Percentiles rank a stretch among this genome's conserved stretches.
Conservation (phyloP, 2,888 invertebrate species). For the Psylliodes chrysocephalus region DNA sequence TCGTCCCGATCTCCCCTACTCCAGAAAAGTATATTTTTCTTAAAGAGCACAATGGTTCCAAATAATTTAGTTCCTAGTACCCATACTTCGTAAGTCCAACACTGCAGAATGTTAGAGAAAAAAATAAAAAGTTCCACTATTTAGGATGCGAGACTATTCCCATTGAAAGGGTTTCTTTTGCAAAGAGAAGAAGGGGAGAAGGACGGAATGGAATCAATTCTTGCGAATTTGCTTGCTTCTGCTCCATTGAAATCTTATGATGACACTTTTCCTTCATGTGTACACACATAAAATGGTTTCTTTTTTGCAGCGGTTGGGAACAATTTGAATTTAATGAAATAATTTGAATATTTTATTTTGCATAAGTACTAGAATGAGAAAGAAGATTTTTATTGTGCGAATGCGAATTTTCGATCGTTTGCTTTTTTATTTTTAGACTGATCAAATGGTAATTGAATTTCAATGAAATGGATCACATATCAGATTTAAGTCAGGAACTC, state of each 20-base stretch:
- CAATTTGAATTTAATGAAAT: constrained; percentile 16
- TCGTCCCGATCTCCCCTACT: too few relatives aligned
- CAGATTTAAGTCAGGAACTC: too few relatives aligned
- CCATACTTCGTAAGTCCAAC: too few relatives aligned
- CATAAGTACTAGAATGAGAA: too few relatives aligned
- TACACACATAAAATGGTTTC: constrained; percentile 7
- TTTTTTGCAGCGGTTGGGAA: neutral
- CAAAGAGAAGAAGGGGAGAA: neutral
- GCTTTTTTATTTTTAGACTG: too few relatives aligned
- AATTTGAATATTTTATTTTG: constrained; percentile 5
- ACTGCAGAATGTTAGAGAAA: neutral
- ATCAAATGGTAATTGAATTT: too few relatives aligned
- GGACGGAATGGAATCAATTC: constrained; percentile 23
- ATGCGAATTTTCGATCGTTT: too few relatives aligned
- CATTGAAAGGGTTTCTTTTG: constrained; percentile 29
- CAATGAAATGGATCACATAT: too few relatives aligned
- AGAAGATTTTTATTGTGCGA: too few relatives aligned
- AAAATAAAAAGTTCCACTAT: constrained; percentile 43
- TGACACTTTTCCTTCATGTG: constrained; percentile 17
- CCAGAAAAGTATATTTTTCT: too few relatives aligned
- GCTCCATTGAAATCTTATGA: constrained; percentile 24
- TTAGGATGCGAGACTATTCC: constrained; percentile 39
- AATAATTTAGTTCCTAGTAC: too few relatives aligned
- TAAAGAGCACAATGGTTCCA: too few relatives aligned
- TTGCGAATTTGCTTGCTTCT: constrained; percentile 13